These are phyloP conservation scores for Sorex araneus DNA, from an alignment of 2,113 vertebrate species.

Conservation along the genomic window DNA sequence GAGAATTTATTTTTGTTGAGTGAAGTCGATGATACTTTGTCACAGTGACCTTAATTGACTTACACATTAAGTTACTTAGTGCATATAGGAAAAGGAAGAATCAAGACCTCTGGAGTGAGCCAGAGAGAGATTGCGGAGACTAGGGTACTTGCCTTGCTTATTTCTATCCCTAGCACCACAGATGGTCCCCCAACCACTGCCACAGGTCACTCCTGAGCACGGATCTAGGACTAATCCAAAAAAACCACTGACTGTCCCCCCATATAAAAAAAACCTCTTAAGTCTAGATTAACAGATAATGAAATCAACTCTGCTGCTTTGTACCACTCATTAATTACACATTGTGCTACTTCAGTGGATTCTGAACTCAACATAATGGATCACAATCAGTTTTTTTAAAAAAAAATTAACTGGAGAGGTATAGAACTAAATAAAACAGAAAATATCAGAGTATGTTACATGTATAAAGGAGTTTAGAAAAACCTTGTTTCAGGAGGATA, in stretches of 20 bases:
- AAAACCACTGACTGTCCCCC: too few relatives aligned
- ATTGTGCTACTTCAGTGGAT: not conserved
- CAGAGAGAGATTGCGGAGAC: too few relatives aligned
- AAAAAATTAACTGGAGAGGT: not conserved
- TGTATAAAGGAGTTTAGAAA: not conserved
- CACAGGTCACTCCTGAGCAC: too few relatives aligned
- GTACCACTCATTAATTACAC: not conserved
- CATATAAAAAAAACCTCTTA: not conserved
- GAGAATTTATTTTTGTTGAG: not conserved
- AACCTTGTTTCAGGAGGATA: not conserved
- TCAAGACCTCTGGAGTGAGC: not conserved
- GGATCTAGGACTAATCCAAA: too few relatives aligned
- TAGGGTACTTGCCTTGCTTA: too few relatives aligned
- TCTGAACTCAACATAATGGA: conserved; percentile 26
- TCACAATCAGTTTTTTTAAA: not conserved
- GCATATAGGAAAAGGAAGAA: not conserved
- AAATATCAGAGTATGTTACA: not conserved
- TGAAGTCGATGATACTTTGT: not conserved
- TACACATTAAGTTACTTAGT: not conserved
- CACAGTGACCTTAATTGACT: not conserved
- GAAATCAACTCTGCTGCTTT: not conserved
- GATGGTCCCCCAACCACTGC: too few relatives aligned
- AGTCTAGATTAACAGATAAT: conserved; percentile 13
- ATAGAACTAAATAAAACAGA: not conserved
- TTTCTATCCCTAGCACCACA: too few relatives aligned